These are phyloP conservation scores for Cryptus armator DNA, from an alignment of 2,888 invertebrate genomes.

Conservation along the genomic window DNA sequence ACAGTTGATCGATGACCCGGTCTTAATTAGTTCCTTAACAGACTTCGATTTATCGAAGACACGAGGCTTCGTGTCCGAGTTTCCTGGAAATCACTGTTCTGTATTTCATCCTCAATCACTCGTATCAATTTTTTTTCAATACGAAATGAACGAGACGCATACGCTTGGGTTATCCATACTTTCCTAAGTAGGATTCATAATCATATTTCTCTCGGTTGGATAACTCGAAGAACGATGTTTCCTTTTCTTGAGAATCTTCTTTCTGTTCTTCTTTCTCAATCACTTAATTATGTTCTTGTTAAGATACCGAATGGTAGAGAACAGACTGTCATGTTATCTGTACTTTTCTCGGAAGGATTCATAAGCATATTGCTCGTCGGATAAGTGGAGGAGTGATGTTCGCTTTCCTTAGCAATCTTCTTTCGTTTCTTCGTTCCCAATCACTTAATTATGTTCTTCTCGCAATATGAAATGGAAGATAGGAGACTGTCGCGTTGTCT, in stretches of 20 bases:
- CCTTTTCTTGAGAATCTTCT: too few relatives aligned
- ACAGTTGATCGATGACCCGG: slow-evolving; percentile 53
- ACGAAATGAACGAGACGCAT: background rate
- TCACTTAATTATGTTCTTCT: slow-evolving; percentile 4
- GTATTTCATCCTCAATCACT: background rate
- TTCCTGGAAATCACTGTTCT: slow-evolving; percentile 36
- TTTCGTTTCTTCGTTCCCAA: background rate
- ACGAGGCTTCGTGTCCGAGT: slow-evolving; percentile 13
- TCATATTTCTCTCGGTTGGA: too few relatives aligned
- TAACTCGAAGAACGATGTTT: too few relatives aligned
- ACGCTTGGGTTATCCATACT: background rate
- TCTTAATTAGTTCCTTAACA: slow-evolving; percentile 63
- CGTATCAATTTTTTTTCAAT: background rate
- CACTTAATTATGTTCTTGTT: background rate
- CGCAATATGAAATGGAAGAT: slow-evolving; percentile 37
- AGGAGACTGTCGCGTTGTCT: slow-evolving; percentile 33
- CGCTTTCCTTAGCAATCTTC: background rate
- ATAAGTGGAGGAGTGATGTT: background rate
- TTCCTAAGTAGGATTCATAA: background rate
- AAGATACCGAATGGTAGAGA: background rate
- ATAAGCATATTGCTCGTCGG: background rate
- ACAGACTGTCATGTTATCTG: background rate
- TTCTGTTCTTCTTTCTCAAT: too few relatives aligned
- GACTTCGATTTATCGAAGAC: slow-evolving; percentile 51
- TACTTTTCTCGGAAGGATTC: background rate